Evolutionary conservation across 2,113 vertebrate species (phyloP).

Genomic region (Bothrops jararaca): DNA sequence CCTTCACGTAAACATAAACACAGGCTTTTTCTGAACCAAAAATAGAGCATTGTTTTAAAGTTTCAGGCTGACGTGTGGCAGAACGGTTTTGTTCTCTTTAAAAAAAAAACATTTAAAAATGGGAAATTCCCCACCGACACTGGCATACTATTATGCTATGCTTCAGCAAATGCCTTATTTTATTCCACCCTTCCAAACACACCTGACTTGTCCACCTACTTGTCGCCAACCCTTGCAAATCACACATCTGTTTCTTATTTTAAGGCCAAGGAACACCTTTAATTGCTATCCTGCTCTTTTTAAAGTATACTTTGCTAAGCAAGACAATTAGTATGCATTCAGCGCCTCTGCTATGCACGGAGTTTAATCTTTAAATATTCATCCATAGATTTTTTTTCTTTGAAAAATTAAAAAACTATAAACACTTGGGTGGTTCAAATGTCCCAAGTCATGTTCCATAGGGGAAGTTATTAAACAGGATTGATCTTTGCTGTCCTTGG

Average conservation of each 20-base stretch:
- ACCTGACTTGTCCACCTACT: background rate
- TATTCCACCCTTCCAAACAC: background rate
- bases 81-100: background rate
- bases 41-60: background rate
- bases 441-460: background rate
- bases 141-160: background rate
- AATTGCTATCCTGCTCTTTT: background rate
- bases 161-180: background rate
- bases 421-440: conserved; percentile 15
- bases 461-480: conserved; percentile 53
- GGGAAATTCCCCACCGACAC: background rate
- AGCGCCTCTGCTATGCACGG: rapidly evolving
- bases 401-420: conserved; percentile 6
- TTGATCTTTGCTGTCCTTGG: conserved; percentile 54
- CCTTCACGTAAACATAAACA: background rate
- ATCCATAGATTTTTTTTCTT: background rate
- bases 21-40: too few relatives aligned
- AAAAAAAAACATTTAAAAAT: background rate
- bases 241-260: background rate
- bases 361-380: background rate
- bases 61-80: too few relatives aligned
- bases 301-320: background rate
- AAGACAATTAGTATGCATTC: background rate
- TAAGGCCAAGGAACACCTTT: background rate
- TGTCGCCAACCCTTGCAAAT: background rate